Percentiles rank a stretch among this genome's conserved stretches.
These are phyloP conservation scores for Apis cerana DNA, from an alignment of 1,140 invertebrate species.

Conservation along the genomic window DNA sequence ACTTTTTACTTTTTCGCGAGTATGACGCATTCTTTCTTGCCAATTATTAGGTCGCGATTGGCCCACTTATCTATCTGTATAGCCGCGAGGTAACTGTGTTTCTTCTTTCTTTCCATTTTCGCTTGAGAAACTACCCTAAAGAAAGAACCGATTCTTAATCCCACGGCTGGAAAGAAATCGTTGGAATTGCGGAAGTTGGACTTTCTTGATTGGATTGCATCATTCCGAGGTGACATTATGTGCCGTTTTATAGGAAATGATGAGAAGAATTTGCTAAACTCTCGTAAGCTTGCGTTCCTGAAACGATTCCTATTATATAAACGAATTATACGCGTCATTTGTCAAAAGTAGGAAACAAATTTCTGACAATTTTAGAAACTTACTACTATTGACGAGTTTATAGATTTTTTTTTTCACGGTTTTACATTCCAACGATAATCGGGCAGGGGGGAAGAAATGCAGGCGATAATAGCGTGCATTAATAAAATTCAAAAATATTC, in stretches of 20 bases:
- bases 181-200: neutral
- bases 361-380: neutral
- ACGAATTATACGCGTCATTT: neutral
- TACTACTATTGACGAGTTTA: neutral
- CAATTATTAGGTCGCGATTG: constrained; percentile 65
- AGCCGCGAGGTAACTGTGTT: constrained; percentile 49
- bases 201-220: constrained; percentile 5
- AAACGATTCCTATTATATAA: neutral
- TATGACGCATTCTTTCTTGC: constrained; percentile 65
- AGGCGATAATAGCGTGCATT: no score
- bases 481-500: no score
- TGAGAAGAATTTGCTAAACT: neutral
- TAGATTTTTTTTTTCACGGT: neutral
- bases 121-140: constrained; percentile 46
- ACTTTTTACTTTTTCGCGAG: constrained; percentile 45
- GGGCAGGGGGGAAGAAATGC: no score
- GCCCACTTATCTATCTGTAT: constrained; percentile 29
- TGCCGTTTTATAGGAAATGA: no score
- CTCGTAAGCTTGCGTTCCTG: neutral
- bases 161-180: neutral
- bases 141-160: constrained; percentile 31
- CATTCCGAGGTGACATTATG: neutral
- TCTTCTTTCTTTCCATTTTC: constrained; percentile 56
- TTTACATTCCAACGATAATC: no score
- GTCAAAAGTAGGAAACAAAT: neutral